phyloP scores from a whole-genome alignment of 2,113 vertebrate species.

The Seriola aureovittata region DNA sequence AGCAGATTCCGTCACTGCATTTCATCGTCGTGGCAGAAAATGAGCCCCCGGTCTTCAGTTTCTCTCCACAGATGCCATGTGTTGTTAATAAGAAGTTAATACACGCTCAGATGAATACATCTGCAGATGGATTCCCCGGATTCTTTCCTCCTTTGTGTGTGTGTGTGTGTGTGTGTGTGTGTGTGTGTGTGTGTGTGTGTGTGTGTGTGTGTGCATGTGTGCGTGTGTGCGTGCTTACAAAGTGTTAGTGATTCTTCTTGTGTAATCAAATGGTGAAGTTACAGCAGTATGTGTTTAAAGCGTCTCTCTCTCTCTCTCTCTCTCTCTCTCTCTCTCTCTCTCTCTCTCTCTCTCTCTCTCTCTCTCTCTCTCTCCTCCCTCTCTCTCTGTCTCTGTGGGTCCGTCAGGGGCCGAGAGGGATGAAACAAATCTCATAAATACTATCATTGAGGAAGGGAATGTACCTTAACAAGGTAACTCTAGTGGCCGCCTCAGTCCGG shows the following conservation, averaged over 20 bases:
- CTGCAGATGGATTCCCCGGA: conserved; percentile 49
- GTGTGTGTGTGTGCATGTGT: no score
- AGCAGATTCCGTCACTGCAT: conserved; percentile 21
- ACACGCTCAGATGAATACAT: conserved; percentile 58
- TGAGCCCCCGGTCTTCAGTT: conserved; percentile 1
- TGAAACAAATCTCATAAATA: conserved; percentile 79
- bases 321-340: conserved; percentile 8
- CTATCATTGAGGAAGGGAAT: conserved; percentile 76
- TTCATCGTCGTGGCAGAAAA: conserved; percentile 19
- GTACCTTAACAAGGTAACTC: conserved; percentile 77
- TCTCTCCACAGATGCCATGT: conserved; percentile 60
- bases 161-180: conserved; percentile 37
- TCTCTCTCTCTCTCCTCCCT: conserved; percentile 13
- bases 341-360: conserved; percentile 12
- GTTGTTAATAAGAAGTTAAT: conserved; percentile 75
- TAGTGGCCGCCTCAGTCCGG: conserved; percentile 61
- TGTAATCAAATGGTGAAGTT: conserved; percentile 71
- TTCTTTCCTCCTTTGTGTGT: conserved; percentile 44
- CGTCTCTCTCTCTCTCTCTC: conserved; percentile 8
- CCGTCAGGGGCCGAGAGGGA: conserved; percentile 35
- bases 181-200: conserved; percentile 38
- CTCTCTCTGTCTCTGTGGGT: conserved; percentile 29
- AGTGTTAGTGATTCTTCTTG: conserved; percentile 65
- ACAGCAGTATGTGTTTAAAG: conserved; percentile 49
- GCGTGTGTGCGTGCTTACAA: conserved; percentile 18